Percentiles rank a stretch among this genome's conserved stretches.
phyloP scores from a whole-genome alignment of 2,888 invertebrate genomes.

The Euplexia lucipara region DNA sequence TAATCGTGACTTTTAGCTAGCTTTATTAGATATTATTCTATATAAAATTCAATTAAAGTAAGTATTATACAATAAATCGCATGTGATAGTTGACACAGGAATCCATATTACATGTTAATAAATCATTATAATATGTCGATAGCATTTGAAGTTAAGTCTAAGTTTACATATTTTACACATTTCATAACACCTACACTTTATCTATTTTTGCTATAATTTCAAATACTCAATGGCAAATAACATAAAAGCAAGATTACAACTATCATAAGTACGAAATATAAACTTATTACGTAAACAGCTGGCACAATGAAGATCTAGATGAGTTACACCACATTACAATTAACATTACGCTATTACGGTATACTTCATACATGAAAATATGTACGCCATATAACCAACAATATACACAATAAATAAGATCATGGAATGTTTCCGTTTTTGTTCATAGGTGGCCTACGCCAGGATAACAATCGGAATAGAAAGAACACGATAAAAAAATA shows the following conservation, averaged over 20 bases:
- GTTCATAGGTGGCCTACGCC: conserved; percentile 75
- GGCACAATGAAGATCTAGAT: conserved; percentile 90
- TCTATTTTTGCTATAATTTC: conserved; percentile 89
- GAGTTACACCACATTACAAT: conserved; percentile 85
- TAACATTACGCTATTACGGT: conserved; percentile 81
- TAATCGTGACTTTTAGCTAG: conserved; percentile 90
- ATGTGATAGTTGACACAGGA: conserved; percentile 78
- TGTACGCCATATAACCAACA: conserved; percentile 85
- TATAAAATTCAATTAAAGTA: conserved; percentile 83
- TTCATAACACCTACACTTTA: conserved; percentile 75
- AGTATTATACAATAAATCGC: conserved; percentile 83
- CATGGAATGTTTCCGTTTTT: conserved; percentile 88
- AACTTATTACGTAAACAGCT: conserved; percentile 88
- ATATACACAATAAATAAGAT: conserved; percentile 91
- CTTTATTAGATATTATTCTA: conserved; percentile 81
- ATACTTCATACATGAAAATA: conserved; percentile 88
- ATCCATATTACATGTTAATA: conserved; percentile 73
- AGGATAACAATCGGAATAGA: conserved; percentile 76
- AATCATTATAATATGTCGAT: conserved; percentile 71
- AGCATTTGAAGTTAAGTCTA: conserved; percentile 74
- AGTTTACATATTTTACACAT: conserved; percentile 87
- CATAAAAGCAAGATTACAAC: conserved; percentile 87
- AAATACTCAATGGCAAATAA: conserved; percentile 84
- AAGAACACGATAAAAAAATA: conserved; percentile 84
- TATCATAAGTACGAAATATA: conserved; percentile 88